Conservation (phyloP, 2,797 vertebrate genomes). For the Dallia pectoralis region DNA sequence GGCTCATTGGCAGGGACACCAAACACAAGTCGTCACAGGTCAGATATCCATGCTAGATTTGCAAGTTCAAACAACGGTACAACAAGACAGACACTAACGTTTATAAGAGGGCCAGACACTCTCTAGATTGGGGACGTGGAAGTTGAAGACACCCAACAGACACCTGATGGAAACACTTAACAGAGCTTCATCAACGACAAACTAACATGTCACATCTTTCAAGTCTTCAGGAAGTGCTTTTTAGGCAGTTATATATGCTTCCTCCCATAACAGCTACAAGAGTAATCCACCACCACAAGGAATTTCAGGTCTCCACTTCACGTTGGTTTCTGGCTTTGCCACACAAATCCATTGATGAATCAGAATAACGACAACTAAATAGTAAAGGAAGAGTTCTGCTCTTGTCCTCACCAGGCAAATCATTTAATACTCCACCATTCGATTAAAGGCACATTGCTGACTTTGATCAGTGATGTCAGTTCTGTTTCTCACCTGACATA, state of each 20-base stretch:
- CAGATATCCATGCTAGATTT: conserved; percentile 59
- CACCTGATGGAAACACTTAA: conserved; percentile 19
- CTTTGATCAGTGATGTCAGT: background rate
- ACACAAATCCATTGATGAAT: background rate
- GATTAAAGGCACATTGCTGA: background rate
- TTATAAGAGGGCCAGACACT: conserved; percentile 62
- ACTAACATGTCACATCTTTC: conserved; percentile 73
- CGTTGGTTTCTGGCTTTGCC: background rate
- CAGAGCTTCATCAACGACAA: conserved; percentile 29
- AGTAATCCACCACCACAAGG: background rate
- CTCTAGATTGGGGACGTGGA: conserved; percentile 36
- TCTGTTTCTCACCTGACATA: background rate
- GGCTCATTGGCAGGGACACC: conserved; percentile 58
- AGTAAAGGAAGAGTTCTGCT: background rate
- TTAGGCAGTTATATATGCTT: conserved; percentile 41
- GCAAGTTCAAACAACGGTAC: conserved; percentile 94
- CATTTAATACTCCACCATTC: background rate
- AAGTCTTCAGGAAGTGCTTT: conserved; percentile 79
- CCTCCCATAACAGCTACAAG: background rate
- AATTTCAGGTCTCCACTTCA: background rate
- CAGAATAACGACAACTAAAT: background rate
- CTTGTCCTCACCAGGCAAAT: background rate
- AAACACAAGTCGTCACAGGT: conserved; percentile 56
- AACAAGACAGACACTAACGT: conserved; percentile 68
- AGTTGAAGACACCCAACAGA: conserved; percentile 11